phyloP scores from a whole-genome alignment of 2,888 invertebrate species.

The Spisula subtruncata region DNA sequence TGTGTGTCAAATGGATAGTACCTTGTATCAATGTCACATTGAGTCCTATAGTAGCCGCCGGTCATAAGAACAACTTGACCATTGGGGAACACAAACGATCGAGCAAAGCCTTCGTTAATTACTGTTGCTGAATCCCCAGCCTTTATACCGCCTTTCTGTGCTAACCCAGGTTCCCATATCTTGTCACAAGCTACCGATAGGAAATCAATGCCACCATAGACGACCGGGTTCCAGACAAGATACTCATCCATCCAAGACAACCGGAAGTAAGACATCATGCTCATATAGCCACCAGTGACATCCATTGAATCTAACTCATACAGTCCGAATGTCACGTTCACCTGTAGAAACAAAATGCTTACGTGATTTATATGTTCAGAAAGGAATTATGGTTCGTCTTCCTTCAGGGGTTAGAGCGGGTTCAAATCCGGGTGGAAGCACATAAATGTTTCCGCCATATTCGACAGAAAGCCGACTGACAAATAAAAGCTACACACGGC shows the following conservation, averaged over 20 bases:
- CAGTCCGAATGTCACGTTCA: background rate
- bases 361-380: background rate
- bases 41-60: slow-evolving; percentile 13
- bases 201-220: slow-evolving; percentile 1
- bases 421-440: too few relatives aligned
- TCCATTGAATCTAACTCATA: slow-evolving; percentile 1
- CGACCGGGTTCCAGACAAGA: slow-evolving; percentile 20
- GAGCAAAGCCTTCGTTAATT: slow-evolving; percentile 21
- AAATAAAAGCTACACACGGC: too few relatives aligned
- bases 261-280: background rate
- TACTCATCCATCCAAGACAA: slow-evolving; percentile 29
- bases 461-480: too few relatives aligned
- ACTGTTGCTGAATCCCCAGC: background rate
- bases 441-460: too few relatives aligned
- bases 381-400: background rate
- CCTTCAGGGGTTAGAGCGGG: too few relatives aligned
- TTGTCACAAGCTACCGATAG: background rate
- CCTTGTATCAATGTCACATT: slow-evolving; percentile 27
- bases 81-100: background rate
- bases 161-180: slow-evolving; percentile 16
- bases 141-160: background rate
- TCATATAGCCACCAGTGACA: slow-evolving; percentile 8
- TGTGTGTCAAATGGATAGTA: slow-evolving; percentile 31
- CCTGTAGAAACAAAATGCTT: background rate
- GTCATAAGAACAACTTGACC: background rate